Evolutionary conservation across 2,888 invertebrate genomes (phyloP), one percentile per base, ranked within the genome.

Genomic region (Empis stercorea): DNA sequence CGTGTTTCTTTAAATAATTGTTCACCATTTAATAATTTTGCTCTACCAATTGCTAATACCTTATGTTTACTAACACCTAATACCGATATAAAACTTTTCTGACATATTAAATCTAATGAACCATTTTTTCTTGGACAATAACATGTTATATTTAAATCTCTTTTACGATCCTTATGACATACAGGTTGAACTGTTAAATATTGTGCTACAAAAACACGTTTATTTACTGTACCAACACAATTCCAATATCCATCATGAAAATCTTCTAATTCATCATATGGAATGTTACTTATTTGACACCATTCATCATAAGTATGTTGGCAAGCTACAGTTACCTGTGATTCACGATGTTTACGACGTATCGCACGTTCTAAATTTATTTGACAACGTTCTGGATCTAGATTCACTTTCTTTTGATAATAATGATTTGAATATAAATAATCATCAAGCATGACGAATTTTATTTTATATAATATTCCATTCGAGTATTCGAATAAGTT

Each of bases 1-100:
- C 27, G 20, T 2, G 20, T 40, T 27, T 40, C 40, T 27, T 27
- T 40, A 23, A 23, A 27, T 40, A 40, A 27, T 23, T n/a, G 23
- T 27, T 40, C 40, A 40, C 27, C 14, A 27, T 40, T 40, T 11
- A 27, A 7, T 27, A 40, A 14, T 27, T 40, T 40, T 7, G 40
- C 40, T 14, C 20, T 20, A 10, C 40, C 40, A 40, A 40, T 40
- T n/a, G n/a, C 40, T 10, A 40, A 14, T 20, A 40, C 27, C 27
- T 40, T 40, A 40, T 40, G 23, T 10, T 40, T 40, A 14, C 40
- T 40, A 40, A 40, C 40, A 20, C 40, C 40, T 40, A 40, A 20
- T n/a, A 40, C 27, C 14, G 40, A 40, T 14, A 27, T 27, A 40
- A 40, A 40, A 23, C 23, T 23, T 40, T 40, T 40, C 14, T 40